A percentile compares a stretch with the other conserved stretches of the same genome.
These are phyloP conservation scores for Aphrocallistes beatrix DNA, from an alignment of 37 sponge, comb jelly and placozoan species.

Conservation along the genomic window DNA sequence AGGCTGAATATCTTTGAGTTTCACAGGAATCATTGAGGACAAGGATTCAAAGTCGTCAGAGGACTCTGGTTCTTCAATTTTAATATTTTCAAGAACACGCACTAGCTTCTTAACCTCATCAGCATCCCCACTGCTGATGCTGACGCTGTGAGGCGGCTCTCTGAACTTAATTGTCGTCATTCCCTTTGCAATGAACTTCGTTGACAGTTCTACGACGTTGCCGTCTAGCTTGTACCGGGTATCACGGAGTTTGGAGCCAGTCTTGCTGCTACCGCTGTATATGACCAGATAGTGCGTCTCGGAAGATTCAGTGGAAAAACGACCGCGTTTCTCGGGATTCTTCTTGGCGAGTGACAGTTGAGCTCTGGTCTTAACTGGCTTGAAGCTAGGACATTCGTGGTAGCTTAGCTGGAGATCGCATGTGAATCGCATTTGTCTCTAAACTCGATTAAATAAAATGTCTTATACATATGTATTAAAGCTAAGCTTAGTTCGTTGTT, in stretches of 20 bases:
- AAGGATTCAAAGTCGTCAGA: not conserved
- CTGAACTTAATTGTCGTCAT: not conserved
- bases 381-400: not conserved
- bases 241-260: not conserved
- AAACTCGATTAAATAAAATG: no score
- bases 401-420: conserved; percentile 7
- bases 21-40: not conserved
- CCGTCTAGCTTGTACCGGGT: not conserved
- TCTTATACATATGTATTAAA: no score
- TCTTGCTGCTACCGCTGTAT: not conserved
- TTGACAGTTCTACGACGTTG: not conserved
- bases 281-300: not conserved
- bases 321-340: not conserved
- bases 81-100: not conserved
- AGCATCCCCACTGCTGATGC: not conserved
- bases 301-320: not conserved
- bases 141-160: not conserved
- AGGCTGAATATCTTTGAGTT: not conserved
- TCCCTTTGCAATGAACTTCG: not conserved
- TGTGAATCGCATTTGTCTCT: not conserved
- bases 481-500: no score
- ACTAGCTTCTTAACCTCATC: not conserved
- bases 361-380: not conserved
- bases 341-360: not conserved
- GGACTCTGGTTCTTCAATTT: not conserved